Base-by-base conservation (phyloP, 2,797 vertebrate genomes). In the Sphenodon punctatus region DNA sequence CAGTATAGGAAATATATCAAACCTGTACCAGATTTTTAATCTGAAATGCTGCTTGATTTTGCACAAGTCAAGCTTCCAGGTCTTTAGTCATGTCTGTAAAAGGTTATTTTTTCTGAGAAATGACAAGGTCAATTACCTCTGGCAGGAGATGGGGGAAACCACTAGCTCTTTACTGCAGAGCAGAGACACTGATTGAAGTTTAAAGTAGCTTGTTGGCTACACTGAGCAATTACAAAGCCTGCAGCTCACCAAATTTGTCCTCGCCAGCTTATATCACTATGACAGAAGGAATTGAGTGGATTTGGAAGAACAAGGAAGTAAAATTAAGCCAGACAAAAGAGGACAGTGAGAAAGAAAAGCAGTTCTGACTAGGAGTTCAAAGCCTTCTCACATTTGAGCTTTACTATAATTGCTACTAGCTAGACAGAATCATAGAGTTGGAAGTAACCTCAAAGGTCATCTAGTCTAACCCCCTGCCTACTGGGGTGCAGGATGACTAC, bases 61-160 rank as follows among this genome's bases (percentile, higher is more conserved):
- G 84, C 6, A 9, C 27, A 58, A 85, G 48, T 22, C 7, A 70
- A 48, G 75, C 73, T 45, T 86, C 55, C 45, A 67, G 14, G 41
- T 22, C 16, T 67, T 46, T 67, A 85, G 34, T 55, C 64, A 60
- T n/a, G 45, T 67, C 27, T 85, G 60, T 14, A 59, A 59, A 39
- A 39, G 51, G 79, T 73, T 59, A 39, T 43, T 27, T n/a, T 70
- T 2, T 39, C 88, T 82, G 41, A 55, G 71, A 88, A 82, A 66
- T 32, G 48, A 75, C 12, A 69, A 73, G 68, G 70, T 79, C 67
- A 79, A 66, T 75, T 74, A 51, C n/a, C 41, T 88, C 83, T 81
- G 59, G 61, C 78, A 91, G 71, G 41, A 91, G 73, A 74, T 75
- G 30, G 66, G 2, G 25, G 89, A 78, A 32, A 70, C 45, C 27